Base-by-base conservation (phyloP, 1,140 invertebrate genomes). In the Mamestra configurata region DNA sequence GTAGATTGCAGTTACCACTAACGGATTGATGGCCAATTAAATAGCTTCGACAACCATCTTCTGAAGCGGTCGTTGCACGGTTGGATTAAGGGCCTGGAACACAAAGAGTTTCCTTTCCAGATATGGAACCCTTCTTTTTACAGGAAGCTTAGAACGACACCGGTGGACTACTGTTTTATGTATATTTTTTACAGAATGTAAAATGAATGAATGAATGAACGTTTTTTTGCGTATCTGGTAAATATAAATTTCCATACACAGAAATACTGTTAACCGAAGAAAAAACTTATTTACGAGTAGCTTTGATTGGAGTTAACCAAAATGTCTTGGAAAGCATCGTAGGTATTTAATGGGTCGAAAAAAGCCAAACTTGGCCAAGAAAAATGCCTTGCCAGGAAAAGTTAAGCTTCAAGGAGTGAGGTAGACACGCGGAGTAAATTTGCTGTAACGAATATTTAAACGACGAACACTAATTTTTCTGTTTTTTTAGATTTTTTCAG, bases 371-470 rank as follows among this genome's bases (percentile, higher is more conserved):
- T 75, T 31, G 22, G 27, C 43, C 59, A 75, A 68, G 71, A 80
- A 75, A 80, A 80, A 59, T 80, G 71, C 68, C 59, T 80, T 43
- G 57, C 27, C 70, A 79, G 66, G 59, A 43, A 72, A 79, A 80
- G 79, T 80, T 80, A 80, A 64, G 53, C 40, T 37, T 40, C 59
- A 24, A 53, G 55, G 43, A 72, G 71, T 79, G 79, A 79, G 59
- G 72, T 71, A 79, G 71, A 71, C 68, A 80, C 57, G 71, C 61
- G 22, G 46, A 80, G 71, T 68, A 75, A 75, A 80, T 80, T 73
- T 79, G 55, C 68, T 80, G 79, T 66, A 55, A 66, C 46, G 71
- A 66, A 79, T 79, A 79, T 75, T 79, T 68, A 64, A 79, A 43
- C 43, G 68, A 73, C 55, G 20, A 40, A 43, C n/a, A 20, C 20